These are phyloP conservation scores for Catamblyrhynchus diadema DNA, from an alignment of 2,797 vertebrate genomes.

Conservation along the genomic window DNA sequence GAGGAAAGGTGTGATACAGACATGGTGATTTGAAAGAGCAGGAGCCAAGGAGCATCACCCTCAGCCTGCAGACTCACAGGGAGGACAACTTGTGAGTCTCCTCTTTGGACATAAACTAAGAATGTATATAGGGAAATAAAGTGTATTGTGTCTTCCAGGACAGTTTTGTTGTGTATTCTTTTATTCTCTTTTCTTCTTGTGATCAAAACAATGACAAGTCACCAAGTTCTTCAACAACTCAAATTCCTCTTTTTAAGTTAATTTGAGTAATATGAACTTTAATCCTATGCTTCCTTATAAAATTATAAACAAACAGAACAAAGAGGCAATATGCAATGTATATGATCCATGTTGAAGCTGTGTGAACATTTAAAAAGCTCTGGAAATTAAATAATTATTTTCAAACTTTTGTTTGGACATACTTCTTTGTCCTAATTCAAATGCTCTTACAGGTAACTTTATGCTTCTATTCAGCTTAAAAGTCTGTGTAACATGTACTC, in stretches of 20 bases:
- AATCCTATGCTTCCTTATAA: background rate
- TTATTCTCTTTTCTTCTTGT: background rate
- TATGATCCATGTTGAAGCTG: background rate
- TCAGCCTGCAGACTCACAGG: background rate
- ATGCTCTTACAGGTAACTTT: background rate
- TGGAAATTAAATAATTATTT: background rate
- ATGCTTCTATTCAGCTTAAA: background rate
- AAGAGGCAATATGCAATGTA: background rate
- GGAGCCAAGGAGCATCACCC: background rate
- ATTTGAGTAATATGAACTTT: background rate
- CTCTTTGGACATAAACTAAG: background rate
- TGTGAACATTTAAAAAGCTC: background rate
- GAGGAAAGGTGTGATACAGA: background rate
- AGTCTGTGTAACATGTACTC: background rate
- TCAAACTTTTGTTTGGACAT: background rate
- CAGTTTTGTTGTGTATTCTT: background rate
- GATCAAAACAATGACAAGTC: background rate
- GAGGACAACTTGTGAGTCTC: background rate
- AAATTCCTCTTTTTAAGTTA: background rate
- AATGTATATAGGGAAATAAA: background rate
- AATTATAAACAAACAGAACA: background rate
- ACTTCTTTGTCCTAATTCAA: background rate
- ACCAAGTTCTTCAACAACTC: background rate
- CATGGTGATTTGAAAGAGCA: accelerated
- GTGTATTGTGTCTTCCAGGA: background rate